Conservation (phyloP, 2,113 vertebrate genomes). For the Lophura nycthemera region DNA sequence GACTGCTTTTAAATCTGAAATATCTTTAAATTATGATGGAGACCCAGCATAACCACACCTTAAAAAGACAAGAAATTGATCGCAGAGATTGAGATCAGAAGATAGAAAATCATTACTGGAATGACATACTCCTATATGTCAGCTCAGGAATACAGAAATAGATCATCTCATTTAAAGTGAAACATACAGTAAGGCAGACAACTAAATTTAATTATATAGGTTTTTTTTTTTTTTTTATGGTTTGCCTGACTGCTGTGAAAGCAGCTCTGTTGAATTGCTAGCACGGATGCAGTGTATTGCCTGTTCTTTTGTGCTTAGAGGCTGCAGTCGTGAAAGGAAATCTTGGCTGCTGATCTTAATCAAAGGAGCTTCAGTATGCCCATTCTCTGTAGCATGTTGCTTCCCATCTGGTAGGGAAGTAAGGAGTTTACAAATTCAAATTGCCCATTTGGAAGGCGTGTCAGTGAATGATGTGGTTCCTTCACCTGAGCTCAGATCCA, state of each 20-base stretch:
- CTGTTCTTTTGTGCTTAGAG: constrained; percentile 63
- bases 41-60: background rate
- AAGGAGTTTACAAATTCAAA: constrained; percentile 64
- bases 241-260: constrained; percentile 13
- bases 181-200: constrained; percentile 42
- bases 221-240: constrained; percentile 16
- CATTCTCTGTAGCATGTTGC: constrained; percentile 48
- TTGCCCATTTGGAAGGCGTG: constrained; percentile 20
- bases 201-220: constrained; percentile 47
- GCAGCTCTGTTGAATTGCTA: constrained; percentile 55
- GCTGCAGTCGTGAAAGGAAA: constrained; percentile 52
- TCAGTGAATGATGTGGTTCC: constrained; percentile 33
- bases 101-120: background rate
- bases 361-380: constrained; percentile 39
- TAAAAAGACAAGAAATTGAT: background rate
- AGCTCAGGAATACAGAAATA: constrained; percentile 33
- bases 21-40: background rate
- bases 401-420: constrained; percentile 58
- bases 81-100: background rate
- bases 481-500: background rate
- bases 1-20: background rate
- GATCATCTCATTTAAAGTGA: constrained; percentile 43
- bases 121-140: background rate
- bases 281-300: constrained; percentile 42
- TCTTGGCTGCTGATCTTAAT: constrained; percentile 67